Conservation (phyloP, 2,797 vertebrate genomes). For the Cyprinella venusta region DNA sequence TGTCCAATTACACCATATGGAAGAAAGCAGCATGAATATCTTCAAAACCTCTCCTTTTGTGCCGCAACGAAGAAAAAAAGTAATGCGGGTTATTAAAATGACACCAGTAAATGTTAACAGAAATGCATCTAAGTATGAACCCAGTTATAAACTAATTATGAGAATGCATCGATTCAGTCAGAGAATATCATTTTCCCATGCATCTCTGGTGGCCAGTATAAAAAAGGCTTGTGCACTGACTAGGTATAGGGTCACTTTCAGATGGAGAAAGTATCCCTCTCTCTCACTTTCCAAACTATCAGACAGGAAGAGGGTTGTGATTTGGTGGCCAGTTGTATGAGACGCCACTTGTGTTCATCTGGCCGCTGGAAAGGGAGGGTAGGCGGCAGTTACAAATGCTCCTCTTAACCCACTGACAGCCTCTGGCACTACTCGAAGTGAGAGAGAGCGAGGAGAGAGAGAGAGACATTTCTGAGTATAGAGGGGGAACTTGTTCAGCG, state of each 20-base stretch:
- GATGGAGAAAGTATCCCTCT: constrained; percentile 36
- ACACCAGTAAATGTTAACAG: neutral
- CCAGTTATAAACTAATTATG: neutral
- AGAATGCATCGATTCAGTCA: constrained; percentile 4
- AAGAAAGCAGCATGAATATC: neutral
- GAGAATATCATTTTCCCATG: neutral
- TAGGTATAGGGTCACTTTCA: constrained; percentile 59
- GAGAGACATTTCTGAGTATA: constrained; percentile 15
- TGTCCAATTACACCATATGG: neutral
- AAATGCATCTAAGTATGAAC: neutral
- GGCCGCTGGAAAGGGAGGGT: constrained; percentile 67
- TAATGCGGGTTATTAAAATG: neutral
- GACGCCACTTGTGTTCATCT: constrained; percentile 81
- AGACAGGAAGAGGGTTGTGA: constrained; percentile 64
- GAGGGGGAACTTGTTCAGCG: constrained; percentile 49
- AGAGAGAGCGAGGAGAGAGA: constrained; percentile 31
- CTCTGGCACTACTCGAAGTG: constrained; percentile 39
- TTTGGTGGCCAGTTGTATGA: constrained; percentile 78
- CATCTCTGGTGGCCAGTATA: constrained; percentile 1
- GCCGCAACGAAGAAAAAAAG: neutral
- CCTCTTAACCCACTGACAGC: constrained; percentile 52
- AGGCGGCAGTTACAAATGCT: constrained; percentile 69
- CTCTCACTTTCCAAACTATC: neutral
- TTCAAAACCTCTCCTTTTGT: neutral
- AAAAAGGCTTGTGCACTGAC: constrained; percentile 45